Evolutionary conservation across 2,113 vertebrate genomes (phyloP).

Genomic region (Tapirus terrestris): DNA sequence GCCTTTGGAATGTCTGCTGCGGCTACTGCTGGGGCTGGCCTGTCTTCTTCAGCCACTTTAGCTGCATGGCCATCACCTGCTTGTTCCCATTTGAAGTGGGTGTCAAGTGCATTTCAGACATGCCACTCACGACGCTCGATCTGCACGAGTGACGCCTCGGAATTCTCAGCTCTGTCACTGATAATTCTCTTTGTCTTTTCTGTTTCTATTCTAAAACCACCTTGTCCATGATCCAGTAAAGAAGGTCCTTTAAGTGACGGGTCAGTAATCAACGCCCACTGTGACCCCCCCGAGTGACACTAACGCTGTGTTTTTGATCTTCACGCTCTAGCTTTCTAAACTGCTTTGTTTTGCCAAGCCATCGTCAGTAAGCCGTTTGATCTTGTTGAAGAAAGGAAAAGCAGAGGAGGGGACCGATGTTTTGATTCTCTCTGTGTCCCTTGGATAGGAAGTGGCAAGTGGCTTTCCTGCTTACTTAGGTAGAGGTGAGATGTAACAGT

Average conservation of each 20-base stretch:
- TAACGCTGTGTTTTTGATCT: neutral
- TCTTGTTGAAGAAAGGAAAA: neutral
- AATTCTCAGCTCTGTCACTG: slow-evolving; percentile 52
- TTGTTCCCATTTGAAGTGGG: slow-evolving; percentile 84
- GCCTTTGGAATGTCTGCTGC: slow-evolving; percentile 76
- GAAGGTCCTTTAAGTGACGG: slow-evolving; percentile 79
- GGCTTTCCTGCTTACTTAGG: neutral
- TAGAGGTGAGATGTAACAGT: neutral
- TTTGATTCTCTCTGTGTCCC: neutral
- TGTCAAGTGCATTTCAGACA: slow-evolving; percentile 63
- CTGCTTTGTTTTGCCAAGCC: slow-evolving; percentile 37
- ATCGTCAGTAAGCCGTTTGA: accelerated
- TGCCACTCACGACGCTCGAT: slow-evolving; percentile 87
- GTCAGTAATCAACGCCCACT: slow-evolving; percentile 71
- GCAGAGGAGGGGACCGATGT: neutral
- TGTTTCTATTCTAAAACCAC: slow-evolving; percentile 75
- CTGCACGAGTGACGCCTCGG: slow-evolving; percentile 3
- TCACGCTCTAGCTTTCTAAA: slow-evolving; percentile 65
- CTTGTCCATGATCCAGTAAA: slow-evolving; percentile 70
- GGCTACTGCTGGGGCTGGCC: slow-evolving; percentile 24
- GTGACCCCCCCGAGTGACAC: slow-evolving; percentile 28
- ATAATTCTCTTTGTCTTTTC: slow-evolving; percentile 75
- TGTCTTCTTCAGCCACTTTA: slow-evolving; percentile 68
- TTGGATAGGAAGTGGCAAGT: neutral
- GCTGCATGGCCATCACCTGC: slow-evolving; percentile 75